A percentile compares a stretch with the other conserved stretches of the same genome.
phyloP scores from a whole-genome alignment of 2,888 invertebrate species.

The Gandaritis pyraliata region DNA sequence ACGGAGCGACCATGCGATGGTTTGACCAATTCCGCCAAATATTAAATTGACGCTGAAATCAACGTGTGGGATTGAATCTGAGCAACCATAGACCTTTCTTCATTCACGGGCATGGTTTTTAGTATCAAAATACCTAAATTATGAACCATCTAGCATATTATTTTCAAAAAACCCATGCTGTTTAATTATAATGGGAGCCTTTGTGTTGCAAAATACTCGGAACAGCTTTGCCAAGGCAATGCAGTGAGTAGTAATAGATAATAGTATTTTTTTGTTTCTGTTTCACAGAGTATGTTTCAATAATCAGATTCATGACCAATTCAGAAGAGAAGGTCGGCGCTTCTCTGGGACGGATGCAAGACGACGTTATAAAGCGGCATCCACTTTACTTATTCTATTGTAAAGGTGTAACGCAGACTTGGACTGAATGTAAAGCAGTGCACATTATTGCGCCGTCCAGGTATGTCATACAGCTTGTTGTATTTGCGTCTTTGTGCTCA shows the following conservation, averaged over 20 bases:
- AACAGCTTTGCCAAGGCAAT: too few relatives aligned
- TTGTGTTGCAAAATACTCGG: too few relatives aligned
- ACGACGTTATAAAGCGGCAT: constrained; percentile 10
- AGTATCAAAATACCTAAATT: not conserved
- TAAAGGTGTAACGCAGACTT: constrained; percentile 49
- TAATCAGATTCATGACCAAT: too few relatives aligned
- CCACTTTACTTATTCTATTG: constrained; percentile 13
- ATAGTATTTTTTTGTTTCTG: too few relatives aligned
- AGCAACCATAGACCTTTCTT: not conserved
- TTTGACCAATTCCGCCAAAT: not conserved
- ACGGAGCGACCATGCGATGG: not conserved
- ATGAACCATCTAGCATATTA: not conserved
- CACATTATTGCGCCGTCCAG: constrained; percentile 66
- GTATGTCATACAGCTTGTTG: constrained; percentile 77
- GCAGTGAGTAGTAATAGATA: too few relatives aligned
- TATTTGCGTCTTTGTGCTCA: constrained; percentile 80
- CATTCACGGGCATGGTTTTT: not conserved
- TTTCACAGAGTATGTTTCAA: too few relatives aligned
- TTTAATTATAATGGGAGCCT: too few relatives aligned
- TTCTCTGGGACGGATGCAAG: not conserved
- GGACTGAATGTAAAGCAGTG: constrained; percentile 82
- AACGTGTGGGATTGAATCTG: not conserved
- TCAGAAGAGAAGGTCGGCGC: not conserved
- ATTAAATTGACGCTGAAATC: not conserved
- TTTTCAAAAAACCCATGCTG: not conserved